Evolutionary conservation across 2,113 vertebrate genomes (phyloP), one percentile per base, ranked within the genome.

Genomic region (Solea solea): DNA sequence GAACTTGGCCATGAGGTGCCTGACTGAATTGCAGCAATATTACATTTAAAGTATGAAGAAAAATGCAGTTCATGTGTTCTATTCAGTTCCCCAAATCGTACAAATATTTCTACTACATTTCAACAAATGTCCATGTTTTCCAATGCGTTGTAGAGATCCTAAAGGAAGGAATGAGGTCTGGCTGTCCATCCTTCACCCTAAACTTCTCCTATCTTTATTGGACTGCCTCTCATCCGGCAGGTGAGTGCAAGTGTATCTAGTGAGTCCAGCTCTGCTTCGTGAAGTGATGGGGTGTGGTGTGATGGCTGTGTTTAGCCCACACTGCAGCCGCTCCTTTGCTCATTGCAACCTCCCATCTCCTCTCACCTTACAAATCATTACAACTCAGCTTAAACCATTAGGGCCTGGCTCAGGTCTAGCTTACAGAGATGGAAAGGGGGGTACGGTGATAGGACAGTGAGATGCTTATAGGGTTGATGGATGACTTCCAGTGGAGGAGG

Each of bases 291-390:
- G 79, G 80, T 79, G 81, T 7, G 53, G 67, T 57, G 65, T 62
- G 50, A 78, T 10, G 74, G 50, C 88, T 86, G 78, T 70, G 73
- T 86, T 78, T 88, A 61, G 79, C 81, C 80, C 45, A 51, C 57
- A 53, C 72, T 12, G 41, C 52, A 55, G 65, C 52, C 58, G 56
- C 57, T 45, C 49, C 69, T 75, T 66, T 60, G 52, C 80, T 90
- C 75, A 76, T 62, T 64, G 46, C 71, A 74, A 83, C 61, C 67
- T 65, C 74, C 45, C 68, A 64, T 92, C 87, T 28, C 78, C 83
- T 85, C 86, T 90, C 93, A 92, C 91, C 87, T 91, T 88, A 92
- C 89, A 92, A 92, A 93, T 93, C 92, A 91, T 88, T 86, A 84
- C 69, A 74, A 77, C 77, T 78, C 53, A 69, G 72, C 84, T 91